phyloP scores from a whole-genome alignment of 2,888 invertebrate species.

The Congeria kusceri region DNA sequence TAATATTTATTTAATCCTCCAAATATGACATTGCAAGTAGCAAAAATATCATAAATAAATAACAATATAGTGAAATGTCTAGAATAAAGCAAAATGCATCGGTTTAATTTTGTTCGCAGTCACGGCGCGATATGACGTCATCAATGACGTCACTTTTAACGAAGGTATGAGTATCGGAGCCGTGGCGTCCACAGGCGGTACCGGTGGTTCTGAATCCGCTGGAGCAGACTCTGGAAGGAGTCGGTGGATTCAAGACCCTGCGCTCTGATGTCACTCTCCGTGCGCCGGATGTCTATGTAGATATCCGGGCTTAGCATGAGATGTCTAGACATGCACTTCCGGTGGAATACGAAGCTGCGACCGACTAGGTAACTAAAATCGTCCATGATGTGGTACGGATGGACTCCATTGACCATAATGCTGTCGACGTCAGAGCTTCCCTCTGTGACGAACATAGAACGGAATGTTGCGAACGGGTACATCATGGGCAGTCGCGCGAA shows the following conservation, averaged over 20 bases:
- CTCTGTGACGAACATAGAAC: constrained; percentile 75
- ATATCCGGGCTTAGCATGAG: constrained; percentile 77
- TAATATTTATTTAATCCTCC: no score
- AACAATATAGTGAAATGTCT: no score
- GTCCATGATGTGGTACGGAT: constrained; percentile 67
- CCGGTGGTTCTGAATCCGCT: constrained; percentile 58
- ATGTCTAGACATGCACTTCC: constrained; percentile 76
- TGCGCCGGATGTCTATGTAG: constrained; percentile 65
- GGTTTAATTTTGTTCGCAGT: no score
- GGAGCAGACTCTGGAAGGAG: constrained; percentile 44
- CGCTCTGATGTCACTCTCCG: constrained; percentile 31
- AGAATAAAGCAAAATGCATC: no score
- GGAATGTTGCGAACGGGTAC: constrained; percentile 71
- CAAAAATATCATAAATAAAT: no score
- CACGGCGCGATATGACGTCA: no score
- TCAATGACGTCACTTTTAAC: no score
- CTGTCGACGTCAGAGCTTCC: constrained; percentile 74
- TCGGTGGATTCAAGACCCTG: constrained; percentile 16
- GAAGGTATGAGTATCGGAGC: constrained; percentile 17
- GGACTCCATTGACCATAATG: constrained; percentile 66
- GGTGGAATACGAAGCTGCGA: constrained; percentile 70
- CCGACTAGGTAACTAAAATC: constrained; percentile 65
- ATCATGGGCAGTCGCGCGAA: constrained; percentile 55
- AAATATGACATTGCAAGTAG: no score
- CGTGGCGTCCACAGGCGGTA: constrained; percentile 61